phyloP scores from a whole-genome alignment of 2,113 vertebrate species.

The Leucosticte australis region DNA sequence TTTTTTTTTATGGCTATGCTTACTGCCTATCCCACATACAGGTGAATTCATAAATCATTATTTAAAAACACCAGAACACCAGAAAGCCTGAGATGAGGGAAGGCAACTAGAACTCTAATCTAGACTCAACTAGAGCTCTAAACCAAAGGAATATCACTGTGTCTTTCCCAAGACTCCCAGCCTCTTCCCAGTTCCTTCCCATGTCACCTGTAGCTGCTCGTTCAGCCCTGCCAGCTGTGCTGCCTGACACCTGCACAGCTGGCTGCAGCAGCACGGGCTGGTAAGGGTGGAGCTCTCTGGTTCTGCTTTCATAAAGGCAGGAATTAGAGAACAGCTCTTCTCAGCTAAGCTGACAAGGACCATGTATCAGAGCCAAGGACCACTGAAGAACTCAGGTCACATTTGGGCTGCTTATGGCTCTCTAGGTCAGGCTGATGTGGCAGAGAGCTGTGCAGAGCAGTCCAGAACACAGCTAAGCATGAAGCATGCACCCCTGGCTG shows the following conservation, averaged over 20 bases:
- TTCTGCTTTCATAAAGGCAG: background rate
- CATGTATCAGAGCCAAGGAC: background rate
- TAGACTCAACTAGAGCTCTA: background rate
- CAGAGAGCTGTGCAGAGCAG: background rate
- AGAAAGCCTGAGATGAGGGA: background rate
- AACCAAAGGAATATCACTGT: background rate
- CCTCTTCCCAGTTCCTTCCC: background rate
- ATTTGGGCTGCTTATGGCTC: background rate
- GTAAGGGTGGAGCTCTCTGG: background rate
- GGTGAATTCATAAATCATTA: background rate
- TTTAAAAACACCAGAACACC: background rate
- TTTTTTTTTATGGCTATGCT: background rate
- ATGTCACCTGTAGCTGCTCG: fast-evolving
- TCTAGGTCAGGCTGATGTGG: fast-evolving
- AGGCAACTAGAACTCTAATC: background rate
- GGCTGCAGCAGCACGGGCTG: background rate
- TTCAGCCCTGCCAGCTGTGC: background rate
- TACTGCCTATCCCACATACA: background rate
- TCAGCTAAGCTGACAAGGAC: background rate
- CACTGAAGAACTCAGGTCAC: background rate
- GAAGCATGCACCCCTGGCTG: background rate
- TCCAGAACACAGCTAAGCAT: background rate
- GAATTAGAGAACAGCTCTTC: background rate
- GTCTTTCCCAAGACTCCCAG: background rate
- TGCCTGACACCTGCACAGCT: background rate